Conservation (phyloP, 2,113 vertebrate species). For the Antennarius striatus region DNA sequence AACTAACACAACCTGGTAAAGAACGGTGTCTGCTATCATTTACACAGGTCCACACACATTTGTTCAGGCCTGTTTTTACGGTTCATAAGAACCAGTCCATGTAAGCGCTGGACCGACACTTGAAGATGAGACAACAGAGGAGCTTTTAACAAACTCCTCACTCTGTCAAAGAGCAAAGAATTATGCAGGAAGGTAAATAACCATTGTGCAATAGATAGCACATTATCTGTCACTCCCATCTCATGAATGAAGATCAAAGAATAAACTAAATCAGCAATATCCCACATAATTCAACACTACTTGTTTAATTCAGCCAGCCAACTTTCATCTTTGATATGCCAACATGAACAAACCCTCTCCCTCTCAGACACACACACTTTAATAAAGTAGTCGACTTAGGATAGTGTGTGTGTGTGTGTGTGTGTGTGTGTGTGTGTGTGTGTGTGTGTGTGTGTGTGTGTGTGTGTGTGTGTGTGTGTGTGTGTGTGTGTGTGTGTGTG, state of each 20-base stretch:
- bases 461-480: not conserved
- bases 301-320: constrained; percentile 34
- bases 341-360: constrained; percentile 2
- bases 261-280: constrained; percentile 11
- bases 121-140: no score
- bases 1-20: no score
- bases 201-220: not conserved
- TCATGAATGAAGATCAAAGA: constrained; percentile 35
- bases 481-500: not conserved
- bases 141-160: not conserved
- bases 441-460: not conserved
- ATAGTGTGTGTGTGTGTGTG: not conserved
- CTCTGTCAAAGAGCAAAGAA: not conserved
- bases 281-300: constrained; percentile 25
- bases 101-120: no score
- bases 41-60: no score
- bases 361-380: not conserved
- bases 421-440: no score
- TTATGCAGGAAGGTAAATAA: not conserved
- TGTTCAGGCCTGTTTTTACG: no score
- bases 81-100: no score
- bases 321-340: constrained; percentile 24
- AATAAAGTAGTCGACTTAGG: constrained; percentile 1
- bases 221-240: constrained; percentile 25
- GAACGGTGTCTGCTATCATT: no score